Evolutionary conservation across 2,888 invertebrate species (phyloP).

Genomic region (Hetaerina titia): DNA sequence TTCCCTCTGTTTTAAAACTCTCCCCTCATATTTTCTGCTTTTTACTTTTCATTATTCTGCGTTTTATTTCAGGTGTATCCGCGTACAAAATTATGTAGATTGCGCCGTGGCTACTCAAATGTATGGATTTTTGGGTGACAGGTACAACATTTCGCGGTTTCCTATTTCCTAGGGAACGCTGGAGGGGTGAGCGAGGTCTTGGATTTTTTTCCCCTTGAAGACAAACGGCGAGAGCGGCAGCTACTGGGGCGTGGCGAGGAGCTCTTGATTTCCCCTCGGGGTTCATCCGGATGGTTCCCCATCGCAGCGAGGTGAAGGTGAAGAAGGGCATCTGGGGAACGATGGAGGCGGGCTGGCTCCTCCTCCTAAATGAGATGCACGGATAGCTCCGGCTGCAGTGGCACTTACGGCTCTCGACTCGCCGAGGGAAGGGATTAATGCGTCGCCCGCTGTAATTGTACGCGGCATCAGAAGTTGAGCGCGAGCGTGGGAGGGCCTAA

Average conservation of each 20-base stretch:
- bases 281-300: not conserved
- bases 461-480: not conserved
- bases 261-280: not conserved
- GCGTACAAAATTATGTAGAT: no score
- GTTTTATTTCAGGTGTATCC: no score
- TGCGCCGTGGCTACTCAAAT: no score
- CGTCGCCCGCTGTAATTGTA: not conserved
- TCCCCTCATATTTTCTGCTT: no score
- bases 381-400: not conserved
- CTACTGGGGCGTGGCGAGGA: not conserved
- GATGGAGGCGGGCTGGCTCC: not conserved
- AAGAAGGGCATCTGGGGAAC: not conserved
- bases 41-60: no score
- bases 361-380: not conserved
- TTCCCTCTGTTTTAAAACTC: no score
- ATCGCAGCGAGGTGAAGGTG: not conserved
- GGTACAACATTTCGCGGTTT: not conserved
- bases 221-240: not conserved
- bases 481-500: not conserved
- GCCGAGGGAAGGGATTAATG: not conserved
- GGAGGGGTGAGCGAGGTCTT: no score
- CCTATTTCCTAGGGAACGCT: not conserved
- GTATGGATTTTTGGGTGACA: no score
- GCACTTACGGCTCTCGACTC: not conserved
- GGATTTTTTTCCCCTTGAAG: not conserved